Conservation (phyloP, 2,888 invertebrate species). For the Synergus itoensis region DNA sequence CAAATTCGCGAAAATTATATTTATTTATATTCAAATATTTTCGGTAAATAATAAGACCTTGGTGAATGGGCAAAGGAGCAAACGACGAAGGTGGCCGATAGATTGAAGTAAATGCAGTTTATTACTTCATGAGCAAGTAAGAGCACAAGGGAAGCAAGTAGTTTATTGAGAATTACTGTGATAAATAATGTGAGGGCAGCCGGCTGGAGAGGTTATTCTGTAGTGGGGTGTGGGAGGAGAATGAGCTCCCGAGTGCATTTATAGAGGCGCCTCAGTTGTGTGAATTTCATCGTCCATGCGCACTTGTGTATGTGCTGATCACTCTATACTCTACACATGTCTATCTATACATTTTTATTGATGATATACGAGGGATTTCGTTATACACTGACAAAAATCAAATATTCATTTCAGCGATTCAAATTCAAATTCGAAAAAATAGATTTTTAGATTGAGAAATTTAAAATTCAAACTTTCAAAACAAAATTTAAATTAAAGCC, state of each 20-base stretch:
- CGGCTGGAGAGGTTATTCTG: constrained; percentile 54
- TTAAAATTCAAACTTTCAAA: too few species aligned
- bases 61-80: neutral
- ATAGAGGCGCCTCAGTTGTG: neutral
- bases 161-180: constrained; percentile 73
- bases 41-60: neutral
- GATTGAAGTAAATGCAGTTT: constrained; percentile 68
- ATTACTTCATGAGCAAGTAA: constrained; percentile 62
- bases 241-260: constrained; percentile 39
- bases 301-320: neutral
- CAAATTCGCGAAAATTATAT: neutral
- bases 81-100: constrained; percentile 21
- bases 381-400: neutral
- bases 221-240: constrained; percentile 42
- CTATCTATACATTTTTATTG: too few species aligned
- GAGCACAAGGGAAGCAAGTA: constrained; percentile 65
- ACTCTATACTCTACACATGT: neutral
- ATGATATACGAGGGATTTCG: neutral
- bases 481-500: too few species aligned
- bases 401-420: neutral
- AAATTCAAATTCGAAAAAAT: neutral
- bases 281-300: neutral
- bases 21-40: neutral
- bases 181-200: constrained; percentile 70
- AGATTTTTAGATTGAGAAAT: too few species aligned